Conservation (phyloP, 2,888 invertebrate species). For the Trissolcus brochymenae region DNA sequence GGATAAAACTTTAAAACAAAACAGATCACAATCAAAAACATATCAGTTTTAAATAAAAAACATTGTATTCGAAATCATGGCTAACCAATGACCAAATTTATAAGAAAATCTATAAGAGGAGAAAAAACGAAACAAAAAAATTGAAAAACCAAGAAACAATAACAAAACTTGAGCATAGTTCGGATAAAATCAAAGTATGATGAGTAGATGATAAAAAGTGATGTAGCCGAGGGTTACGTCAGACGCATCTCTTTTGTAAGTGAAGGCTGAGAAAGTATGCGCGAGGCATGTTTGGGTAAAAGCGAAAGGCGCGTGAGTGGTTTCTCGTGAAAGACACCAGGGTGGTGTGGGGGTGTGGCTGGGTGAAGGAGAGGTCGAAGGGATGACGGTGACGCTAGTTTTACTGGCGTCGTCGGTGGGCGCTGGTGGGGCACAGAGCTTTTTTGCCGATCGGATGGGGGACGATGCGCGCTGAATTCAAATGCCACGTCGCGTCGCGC, state of each 20-base stretch:
- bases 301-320: slow-evolving; percentile 5
- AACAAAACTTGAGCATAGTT: background rate
- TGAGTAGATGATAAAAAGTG: background rate
- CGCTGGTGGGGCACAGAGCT: slow-evolving; percentile 42
- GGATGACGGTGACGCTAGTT: slow-evolving; percentile 55
- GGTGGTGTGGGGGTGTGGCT: slow-evolving; percentile 49
- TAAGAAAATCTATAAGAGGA: too few species aligned
- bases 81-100: too few species aligned
- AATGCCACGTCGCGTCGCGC: slow-evolving; percentile 67
- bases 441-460: slow-evolving; percentile 47
- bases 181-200: background rate
- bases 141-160: too few species aligned
- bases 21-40: too few species aligned
- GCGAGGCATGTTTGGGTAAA: background rate
- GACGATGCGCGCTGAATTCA: slow-evolving; percentile 58
- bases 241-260: background rate
- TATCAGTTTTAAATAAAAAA: too few species aligned
- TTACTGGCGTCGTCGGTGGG: slow-evolving; percentile 46
- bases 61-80: too few species aligned
- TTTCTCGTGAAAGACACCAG: slow-evolving; percentile 15
- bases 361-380: slow-evolving; percentile 60
- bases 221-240: slow-evolving; percentile 2
- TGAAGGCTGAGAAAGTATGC: background rate
- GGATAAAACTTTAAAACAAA: too few species aligned
- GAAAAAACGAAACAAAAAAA: too few species aligned